phyloP scores from a whole-genome alignment of 2,797 vertebrate genomes.

The Meriones psammophilus region DNA sequence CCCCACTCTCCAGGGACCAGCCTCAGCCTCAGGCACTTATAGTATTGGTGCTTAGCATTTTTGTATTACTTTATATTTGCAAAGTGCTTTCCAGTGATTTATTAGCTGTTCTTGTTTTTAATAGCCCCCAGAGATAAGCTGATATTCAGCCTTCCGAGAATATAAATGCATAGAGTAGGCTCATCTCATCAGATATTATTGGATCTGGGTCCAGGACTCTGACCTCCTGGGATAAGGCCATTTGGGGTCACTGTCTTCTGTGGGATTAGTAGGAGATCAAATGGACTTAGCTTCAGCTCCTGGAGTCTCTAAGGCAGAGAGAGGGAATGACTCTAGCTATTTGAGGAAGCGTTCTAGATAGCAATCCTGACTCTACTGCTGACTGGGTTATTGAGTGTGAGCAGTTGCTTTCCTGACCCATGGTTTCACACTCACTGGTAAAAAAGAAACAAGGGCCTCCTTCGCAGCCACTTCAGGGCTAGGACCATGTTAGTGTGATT shows the following conservation, averaged over 20 bases:
- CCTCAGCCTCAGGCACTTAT: conserved; percentile 63
- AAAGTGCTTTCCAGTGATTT: conserved; percentile 83
- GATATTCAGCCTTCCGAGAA: conserved; percentile 81
- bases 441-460: not conserved
- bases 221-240: conserved; percentile 60
- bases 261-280: conserved; percentile 78
- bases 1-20: conserved; percentile 62
- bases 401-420: not conserved
- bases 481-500: not conserved
- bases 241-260: conserved; percentile 66
- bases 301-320: conserved; percentile 27
- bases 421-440: conserved; percentile 24
- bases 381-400: not conserved
- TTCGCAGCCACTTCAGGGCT: not conserved
- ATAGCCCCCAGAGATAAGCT: conserved; percentile 80
- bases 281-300: conserved; percentile 49
- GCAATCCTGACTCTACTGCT: not conserved
- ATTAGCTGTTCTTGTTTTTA: conserved; percentile 81
- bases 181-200: conserved; percentile 80
- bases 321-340: not conserved
- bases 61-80: conserved; percentile 83
- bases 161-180: conserved; percentile 69
- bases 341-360: conserved; percentile 49
- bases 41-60: conserved; percentile 80
- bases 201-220: conserved; percentile 73